phyloP scores from a whole-genome alignment of 1,140 invertebrate genomes.

The Drosophila miranda region DNA sequence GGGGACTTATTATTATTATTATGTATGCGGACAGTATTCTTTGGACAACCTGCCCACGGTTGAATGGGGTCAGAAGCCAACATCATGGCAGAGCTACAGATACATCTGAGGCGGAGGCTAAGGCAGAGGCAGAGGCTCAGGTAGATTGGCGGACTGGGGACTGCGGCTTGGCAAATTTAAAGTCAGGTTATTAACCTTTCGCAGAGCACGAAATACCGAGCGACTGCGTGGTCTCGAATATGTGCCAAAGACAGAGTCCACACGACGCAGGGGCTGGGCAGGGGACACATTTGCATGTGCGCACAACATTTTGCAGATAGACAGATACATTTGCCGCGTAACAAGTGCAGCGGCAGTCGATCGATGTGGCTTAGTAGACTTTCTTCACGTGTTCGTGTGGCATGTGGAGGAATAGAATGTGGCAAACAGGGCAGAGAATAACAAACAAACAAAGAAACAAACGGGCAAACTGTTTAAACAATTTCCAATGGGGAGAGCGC shows the following conservation, averaged over 20 bases:
- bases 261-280: no score
- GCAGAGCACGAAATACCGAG: neutral
- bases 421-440: slow-evolving; percentile 6
- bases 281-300: slow-evolving; percentile 10
- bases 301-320: slow-evolving; percentile 1
- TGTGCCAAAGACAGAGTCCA: slow-evolving; percentile 18
- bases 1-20: slow-evolving; percentile 17
- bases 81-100: slow-evolving; percentile 33
- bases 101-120: slow-evolving; percentile 12
- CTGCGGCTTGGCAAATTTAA: slow-evolving; percentile 35
- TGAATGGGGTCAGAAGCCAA: slow-evolving; percentile 48
- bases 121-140: neutral
- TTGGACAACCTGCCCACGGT: slow-evolving; percentile 6
- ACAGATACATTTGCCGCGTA: neutral
- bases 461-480: slow-evolving; percentile 39
- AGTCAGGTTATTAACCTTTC: slow-evolving; percentile 52
- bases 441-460: slow-evolving; percentile 9
- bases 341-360: slow-evolving; percentile 32
- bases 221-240: slow-evolving; percentile 35
- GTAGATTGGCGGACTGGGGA: slow-evolving; percentile 11
- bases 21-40: slow-evolving; percentile 33
- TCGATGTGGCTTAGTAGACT: slow-evolving; percentile 10
- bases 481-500: neutral
- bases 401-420: neutral
- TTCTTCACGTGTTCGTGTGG: neutral